Evolutionary conservation across 1,140 invertebrate species (phyloP), one percentile per base, ranked within the genome.

Genomic region (Hermatobates lingyangjiaoensis): DNA sequence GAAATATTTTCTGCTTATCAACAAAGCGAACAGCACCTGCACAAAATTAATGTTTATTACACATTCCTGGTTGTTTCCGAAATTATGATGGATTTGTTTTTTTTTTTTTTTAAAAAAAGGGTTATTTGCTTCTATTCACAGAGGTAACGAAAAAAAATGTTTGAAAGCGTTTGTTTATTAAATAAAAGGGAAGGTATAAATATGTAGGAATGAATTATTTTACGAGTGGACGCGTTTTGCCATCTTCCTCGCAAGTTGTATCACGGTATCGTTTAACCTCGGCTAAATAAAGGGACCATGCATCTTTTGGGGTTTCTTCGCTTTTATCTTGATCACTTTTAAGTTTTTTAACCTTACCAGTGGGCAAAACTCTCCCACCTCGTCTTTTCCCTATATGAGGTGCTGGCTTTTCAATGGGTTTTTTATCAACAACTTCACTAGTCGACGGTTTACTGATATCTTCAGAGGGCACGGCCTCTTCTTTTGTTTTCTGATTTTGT

Each of bases 211-310:
- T 12, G 14, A 20, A 54, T 71, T 77, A 93, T 77, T 93, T 92
- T 39, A 93, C 87, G 46, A 94, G 71, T 14, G 87, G 87, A 58
- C 88, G 72, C 45, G 85, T 92, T 66, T 89, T 90, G 7, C 68
- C 66, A 57, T 87, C 79, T 63, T 92, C 87, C 61, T 90, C 87
- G 66, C 88, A 92, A 50, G 83, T 87, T 44, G 85, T 82, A 64
- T 89, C 85, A 62, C 86, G 80, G 60, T 93, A 94, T 61, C 85
- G 84, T 62, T 87, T 83, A 5, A 94, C 89, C 75, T 93, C 89
- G 25, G 81, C 81, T 77, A 93, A 81, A 61, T 94, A 94, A 2
- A 87, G 66, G 0, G 86, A 83, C 88, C 88, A 93, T 5, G 88
- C 85, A 67, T 92, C 87, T 64, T 83, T 85, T 0, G 80, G 79